These are phyloP conservation scores for Synaphobranchus kaupii DNA, from an alignment of 2,797 vertebrate species.

Conservation along the genomic window DNA sequence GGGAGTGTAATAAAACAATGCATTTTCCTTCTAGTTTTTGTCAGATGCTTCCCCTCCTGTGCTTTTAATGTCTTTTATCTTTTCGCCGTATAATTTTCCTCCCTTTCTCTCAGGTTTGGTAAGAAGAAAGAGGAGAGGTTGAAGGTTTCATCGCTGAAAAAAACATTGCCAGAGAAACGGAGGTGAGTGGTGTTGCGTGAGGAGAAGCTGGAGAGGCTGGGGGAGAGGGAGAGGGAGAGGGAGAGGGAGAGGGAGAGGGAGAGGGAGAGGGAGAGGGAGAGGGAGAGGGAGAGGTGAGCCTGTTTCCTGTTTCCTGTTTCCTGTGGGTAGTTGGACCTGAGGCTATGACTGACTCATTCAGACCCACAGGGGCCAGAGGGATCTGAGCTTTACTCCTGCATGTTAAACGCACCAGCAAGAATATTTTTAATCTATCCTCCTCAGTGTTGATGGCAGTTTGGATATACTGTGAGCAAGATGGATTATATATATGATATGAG, in stretches of 20 bases:
- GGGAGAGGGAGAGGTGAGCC: conserved; percentile 77
- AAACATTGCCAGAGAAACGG: conserved; percentile 70
- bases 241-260: conserved; percentile 70
- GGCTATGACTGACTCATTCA: background rate
- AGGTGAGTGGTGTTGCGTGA: conserved; percentile 74
- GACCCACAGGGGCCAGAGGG: background rate
- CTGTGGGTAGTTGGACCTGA: background rate
- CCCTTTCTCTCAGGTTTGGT: conserved; percentile 77
- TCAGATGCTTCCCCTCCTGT: background rate
- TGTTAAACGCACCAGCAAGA: background rate
- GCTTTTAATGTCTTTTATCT: background rate
- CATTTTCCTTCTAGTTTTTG: background rate
- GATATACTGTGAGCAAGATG: background rate
- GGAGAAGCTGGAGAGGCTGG: conserved; percentile 87
- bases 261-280: too few species aligned
- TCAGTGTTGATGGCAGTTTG: background rate
- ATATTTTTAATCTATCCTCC: background rate
- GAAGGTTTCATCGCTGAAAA: conserved; percentile 76
- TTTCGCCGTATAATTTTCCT: conserved; percentile 1
- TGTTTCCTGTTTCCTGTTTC: conserved; percentile 11
- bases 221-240: conserved; percentile 76
- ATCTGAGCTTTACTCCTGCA: background rate
- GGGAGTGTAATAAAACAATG: background rate
- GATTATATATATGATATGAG: background rate
- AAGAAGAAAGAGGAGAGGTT: conserved; percentile 92